Percentiles rank a stretch among this genome's conserved stretches.
Conservation (phyloP, 2,113 vertebrate species). For the Hemichromis elongatus region DNA sequence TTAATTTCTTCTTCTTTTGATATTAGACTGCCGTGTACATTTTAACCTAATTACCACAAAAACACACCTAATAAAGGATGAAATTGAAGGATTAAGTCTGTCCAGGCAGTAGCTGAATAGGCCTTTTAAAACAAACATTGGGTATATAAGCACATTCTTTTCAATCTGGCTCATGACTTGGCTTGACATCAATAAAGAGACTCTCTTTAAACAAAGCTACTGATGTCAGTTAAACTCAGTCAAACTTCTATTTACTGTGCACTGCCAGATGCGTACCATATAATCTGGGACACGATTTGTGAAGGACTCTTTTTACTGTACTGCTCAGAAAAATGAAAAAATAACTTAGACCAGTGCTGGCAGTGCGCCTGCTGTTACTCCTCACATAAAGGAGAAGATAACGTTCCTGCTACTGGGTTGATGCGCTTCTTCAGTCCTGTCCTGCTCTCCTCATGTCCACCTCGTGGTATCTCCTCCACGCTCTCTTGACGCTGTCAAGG, state of each 20-base stretch:
- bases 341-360: neutral
- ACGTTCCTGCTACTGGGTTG: fast-evolving
- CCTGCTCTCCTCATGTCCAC: neutral
- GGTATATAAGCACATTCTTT: neutral
- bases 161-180: neutral
- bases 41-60: neutral
- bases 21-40: neutral
- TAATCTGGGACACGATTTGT: neutral
- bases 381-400: neutral
- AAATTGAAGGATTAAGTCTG: neutral
- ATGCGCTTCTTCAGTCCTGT: neutral
- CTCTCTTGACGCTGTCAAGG: neutral
- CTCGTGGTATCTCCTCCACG: neutral
- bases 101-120: neutral
- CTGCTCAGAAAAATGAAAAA: neutral
- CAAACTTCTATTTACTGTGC: neutral
- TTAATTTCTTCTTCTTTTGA: neutral
- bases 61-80: neutral
- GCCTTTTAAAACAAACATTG: neutral
- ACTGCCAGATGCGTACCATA: neutral
- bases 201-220: neutral
- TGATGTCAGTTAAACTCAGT: neutral
- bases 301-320: neutral
- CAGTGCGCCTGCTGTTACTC: neutral
- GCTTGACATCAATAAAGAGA: neutral